Conservation (phyloP, 2,797 vertebrate species). For the Fratercula arctica region DNA sequence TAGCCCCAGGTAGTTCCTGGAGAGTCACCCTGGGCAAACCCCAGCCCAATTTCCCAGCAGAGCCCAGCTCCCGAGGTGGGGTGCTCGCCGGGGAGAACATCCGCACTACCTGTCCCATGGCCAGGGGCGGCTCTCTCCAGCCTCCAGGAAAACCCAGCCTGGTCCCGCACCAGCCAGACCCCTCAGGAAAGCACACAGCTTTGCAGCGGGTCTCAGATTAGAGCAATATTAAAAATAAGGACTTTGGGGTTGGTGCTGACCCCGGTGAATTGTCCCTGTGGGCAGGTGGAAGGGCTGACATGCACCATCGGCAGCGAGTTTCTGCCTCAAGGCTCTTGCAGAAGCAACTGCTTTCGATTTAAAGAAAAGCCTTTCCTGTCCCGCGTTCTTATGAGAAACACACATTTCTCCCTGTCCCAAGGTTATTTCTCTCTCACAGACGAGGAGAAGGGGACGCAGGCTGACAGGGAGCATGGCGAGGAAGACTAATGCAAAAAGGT, state of each 20-base stretch:
- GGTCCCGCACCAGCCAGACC: not conserved
- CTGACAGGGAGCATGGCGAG: not conserved
- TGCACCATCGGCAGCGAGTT: not conserved
- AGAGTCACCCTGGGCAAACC: not conserved
- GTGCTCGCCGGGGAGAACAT: not conserved
- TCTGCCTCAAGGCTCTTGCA: not conserved
- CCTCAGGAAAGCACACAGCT: fast-evolving
- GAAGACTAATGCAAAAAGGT: not conserved
- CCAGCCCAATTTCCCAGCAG: not conserved
- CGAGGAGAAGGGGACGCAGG: not conserved
- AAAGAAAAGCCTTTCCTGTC: slow-evolving; percentile 20
- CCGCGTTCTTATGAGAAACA: slow-evolving; percentile 4
- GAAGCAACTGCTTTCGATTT: slow-evolving; percentile 30
- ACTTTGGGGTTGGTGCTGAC: not conserved
- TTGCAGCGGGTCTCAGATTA: not conserved
- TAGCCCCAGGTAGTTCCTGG: fast-evolving
- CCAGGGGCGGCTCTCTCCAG: not conserved
- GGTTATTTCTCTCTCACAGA: slow-evolving; percentile 26
- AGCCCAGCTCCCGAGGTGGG: not conserved
- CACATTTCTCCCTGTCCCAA: not conserved
- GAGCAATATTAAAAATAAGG: not conserved
- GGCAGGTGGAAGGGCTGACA: slow-evolving; percentile 34
- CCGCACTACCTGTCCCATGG: fast-evolving
- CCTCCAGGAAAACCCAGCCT: not conserved
- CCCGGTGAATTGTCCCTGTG: not conserved